Percentiles rank a stretch among this genome's conserved stretches.
Conservation (phyloP, 2,888 invertebrate genomes). For the Drosophila helvetica region DNA sequence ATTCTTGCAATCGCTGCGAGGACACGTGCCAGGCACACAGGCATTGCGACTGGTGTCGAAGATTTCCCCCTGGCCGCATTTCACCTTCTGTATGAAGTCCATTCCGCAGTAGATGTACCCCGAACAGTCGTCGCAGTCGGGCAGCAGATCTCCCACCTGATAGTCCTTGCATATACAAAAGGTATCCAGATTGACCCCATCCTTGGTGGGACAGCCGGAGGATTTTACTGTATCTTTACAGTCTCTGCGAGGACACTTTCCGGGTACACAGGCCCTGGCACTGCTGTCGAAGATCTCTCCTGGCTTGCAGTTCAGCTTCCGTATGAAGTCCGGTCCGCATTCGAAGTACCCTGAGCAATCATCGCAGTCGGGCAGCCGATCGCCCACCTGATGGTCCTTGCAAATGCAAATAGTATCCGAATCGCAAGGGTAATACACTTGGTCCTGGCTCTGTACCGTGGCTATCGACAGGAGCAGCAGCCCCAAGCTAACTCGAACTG, state of each 20-base stretch:
- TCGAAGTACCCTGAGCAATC: slow-evolving; percentile 36
- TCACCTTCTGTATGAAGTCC: slow-evolving; percentile 2
- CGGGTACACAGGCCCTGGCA: slow-evolving; percentile 42
- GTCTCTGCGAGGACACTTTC: slow-evolving; percentile 52
- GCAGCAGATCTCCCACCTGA: slow-evolving; percentile 39
- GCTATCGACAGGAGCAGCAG: background rate
- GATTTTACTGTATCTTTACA: background rate
- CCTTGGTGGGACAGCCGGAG: too few relatives aligned
- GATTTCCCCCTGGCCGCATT: slow-evolving; percentile 35
- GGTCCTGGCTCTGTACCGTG: background rate
- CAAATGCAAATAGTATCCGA: slow-evolving; percentile 47
- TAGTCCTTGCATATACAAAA: slow-evolving; percentile 53
- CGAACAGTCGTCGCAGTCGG: slow-evolving; percentile 57
- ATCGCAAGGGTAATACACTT: slow-evolving; percentile 11
- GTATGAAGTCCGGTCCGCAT: slow-evolving; percentile 17
- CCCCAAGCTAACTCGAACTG: slow-evolving; percentile 8
- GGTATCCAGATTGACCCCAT: background rate
- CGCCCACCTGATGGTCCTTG: slow-evolving; percentile 40
- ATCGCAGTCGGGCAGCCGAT: slow-evolving; percentile 52
- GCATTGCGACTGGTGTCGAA: slow-evolving; percentile 16
- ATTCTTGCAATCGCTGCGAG: slow-evolving; percentile 17
- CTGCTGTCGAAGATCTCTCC: slow-evolving; percentile 34
- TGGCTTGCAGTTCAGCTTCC: slow-evolving; percentile 26
- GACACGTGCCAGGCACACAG: slow-evolving; percentile 60
- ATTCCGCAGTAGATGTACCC: slow-evolving; percentile 18